Conservation (phyloP, 2,888 invertebrate genomes). For the Ptychoptera albimana region DNA sequence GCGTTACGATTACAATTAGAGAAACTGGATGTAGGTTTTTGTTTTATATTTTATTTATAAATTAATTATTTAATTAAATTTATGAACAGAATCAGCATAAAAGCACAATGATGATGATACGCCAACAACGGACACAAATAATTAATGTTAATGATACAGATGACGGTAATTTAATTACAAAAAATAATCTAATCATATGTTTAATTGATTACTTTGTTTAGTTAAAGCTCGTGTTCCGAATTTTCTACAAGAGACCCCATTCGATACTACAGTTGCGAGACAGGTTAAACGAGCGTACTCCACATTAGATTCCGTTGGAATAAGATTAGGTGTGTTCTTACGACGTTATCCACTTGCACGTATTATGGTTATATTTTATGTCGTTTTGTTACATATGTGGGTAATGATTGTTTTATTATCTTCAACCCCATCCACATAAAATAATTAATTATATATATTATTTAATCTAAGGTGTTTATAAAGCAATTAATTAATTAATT, state of each 20-base stretch:
- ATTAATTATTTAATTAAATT: conserved; percentile 22
- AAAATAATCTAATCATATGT: not conserved
- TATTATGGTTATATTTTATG: conserved; percentile 68
- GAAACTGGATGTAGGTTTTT: conserved; percentile 44
- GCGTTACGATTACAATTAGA: conserved; percentile 71
- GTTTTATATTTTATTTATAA: not conserved
- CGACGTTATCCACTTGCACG: conserved; percentile 69
- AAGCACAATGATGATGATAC: conserved; percentile 35
- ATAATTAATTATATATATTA: not conserved
- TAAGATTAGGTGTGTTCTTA: conserved; percentile 62
- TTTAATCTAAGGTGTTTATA: too few relatives aligned
- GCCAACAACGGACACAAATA: conserved; percentile 35
- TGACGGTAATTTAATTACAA: too few relatives aligned
- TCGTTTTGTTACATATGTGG: conserved; percentile 74
- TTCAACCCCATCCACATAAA: conserved; percentile 35
- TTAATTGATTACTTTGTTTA: conserved; percentile 17
- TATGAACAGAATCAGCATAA: conserved; percentile 34
- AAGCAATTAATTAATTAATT: too few relatives aligned
- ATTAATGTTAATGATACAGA: conserved; percentile 48
- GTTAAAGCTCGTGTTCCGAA: conserved; percentile 50
- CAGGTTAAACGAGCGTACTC: conserved; percentile 64
- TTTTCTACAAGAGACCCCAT: conserved; percentile 56
- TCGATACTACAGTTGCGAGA: conserved; percentile 57
- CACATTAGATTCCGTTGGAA: conserved; percentile 58
- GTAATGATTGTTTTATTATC: conserved; percentile 64